Base-by-base conservation (phyloP, 2,797 vertebrate genomes). In the Garrulus glandarius region DNA sequence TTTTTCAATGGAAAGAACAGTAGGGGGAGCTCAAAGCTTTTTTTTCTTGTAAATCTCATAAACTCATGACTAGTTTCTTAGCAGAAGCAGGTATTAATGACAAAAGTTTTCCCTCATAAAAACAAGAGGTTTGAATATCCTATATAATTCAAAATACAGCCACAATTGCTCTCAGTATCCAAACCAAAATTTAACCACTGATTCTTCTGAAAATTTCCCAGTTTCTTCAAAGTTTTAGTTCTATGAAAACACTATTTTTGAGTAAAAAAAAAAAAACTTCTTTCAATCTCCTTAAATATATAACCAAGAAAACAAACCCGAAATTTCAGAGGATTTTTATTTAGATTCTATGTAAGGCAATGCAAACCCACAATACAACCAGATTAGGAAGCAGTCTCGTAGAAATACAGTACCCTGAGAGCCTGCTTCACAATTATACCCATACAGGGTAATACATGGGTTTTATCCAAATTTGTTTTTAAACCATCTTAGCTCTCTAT, bases 21-120 rank as follows among this genome's bases (percentile, higher is more conserved):
- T 15, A 96, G 88, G 20, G 93, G 93, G 92, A 88, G 91, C 93
- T 84, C 77, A 46, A 56, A 0, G 8, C 37, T 36, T 46, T 39
- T 61, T 39, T 30, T 11, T 7, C 43, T 27, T 16, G 6, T 30
- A 57, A 46, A 74, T 24, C 23, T 41, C 41, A 46, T 3, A 18
- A 7, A 30, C 5, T 22, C 15, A 3, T 5, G 18, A 60, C 14
- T 43, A 9, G 3, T 36, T 77, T 67, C 44, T 61, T 23, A 47
- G 50, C 21, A 18, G 36, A 61, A 64, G 32, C 27, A 49, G 18
- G 1, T 49, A 53, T 23, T 24, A 63, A 41, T 44, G 34, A 44
- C 8, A 36, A 16, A 82, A 67, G 34, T 27, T 84, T 84, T 10
- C 27, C 10, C 15, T 41, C 12, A 18, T 46, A 63, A 53, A 65